Evolutionary conservation across 2,797 vertebrate species (phyloP), one percentile per base, ranked within the genome.

Genomic region (Pangasius sanitwongsei): DNA sequence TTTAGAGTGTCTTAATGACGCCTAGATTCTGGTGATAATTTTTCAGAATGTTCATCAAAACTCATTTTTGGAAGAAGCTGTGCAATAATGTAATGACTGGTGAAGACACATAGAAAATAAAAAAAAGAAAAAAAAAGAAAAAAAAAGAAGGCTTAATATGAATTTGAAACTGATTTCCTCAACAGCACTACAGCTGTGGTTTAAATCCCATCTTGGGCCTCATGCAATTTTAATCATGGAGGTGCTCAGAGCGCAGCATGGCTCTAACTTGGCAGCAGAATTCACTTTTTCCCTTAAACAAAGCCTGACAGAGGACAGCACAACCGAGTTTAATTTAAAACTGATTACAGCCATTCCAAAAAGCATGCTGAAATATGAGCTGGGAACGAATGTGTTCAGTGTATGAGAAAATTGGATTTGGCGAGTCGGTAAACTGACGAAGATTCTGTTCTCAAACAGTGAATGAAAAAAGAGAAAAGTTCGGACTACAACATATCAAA

Each of bases 201-300:
- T 88, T 70, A 90, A 91, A 89, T 86, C 92, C 92, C 91, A 89
- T 89, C 59, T 84, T 41, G 87, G 89, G 92, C 92, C 91, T 91
- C 89, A 87, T 37, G 83, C 87, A 87, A 89, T 89, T 89, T 72
- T 88, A 88, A 89, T 89, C 77, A 75, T 70, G 72, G 88, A 90
- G 89, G 85, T 50, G 72, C 87, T 53, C 41, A 57, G n/a, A 83
- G 88, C 86, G 20, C 89, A 87, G 81, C 84, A 87, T 67, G 89
- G 81, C 34, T 75, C 25, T 59, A 50, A 85, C 75, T 89, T 91
- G 89, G 91, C 92, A 91, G 87, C 13, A 67, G 69, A 82, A 87
- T 41, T 57, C 87, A 4, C 80, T 57, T 55, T 25, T 82, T 85
- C 89, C 89, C 69, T 75, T 83, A 81, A 44, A 88, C 63, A 89